A percentile compares a stretch with the other conserved stretches of the same genome.
phyloP scores from a whole-genome alignment of 2,888 invertebrate genomes.

The Philereme vetulata region DNA sequence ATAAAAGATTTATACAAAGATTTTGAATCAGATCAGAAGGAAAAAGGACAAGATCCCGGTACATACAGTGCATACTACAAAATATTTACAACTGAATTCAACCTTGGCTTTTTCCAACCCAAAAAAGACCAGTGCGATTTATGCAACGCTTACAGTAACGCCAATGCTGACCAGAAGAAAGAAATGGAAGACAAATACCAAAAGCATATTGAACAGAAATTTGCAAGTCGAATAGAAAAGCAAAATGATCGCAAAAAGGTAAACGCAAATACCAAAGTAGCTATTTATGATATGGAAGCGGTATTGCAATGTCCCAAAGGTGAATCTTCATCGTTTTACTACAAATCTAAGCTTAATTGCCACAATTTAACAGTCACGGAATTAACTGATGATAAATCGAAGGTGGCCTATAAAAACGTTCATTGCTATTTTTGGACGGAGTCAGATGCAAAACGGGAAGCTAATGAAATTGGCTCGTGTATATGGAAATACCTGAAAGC shows the following conservation, averaged over 20 bases:
- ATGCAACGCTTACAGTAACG: constrained; percentile 12
- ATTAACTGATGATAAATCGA: constrained; percentile 31
- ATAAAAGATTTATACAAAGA: constrained; percentile 44
- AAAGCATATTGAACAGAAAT: constrained; percentile 35
- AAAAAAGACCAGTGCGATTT: too few relatives aligned
- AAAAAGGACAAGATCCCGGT: constrained; percentile 17
- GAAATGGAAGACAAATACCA: constrained; percentile 25
- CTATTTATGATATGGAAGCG: too few relatives aligned
- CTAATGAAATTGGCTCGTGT: constrained; percentile 10
- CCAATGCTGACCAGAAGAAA: constrained; percentile 24
- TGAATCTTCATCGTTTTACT: neutral
- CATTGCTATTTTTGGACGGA: constrained; percentile 48
- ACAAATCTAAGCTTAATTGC: too few relatives aligned
- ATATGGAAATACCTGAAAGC: constrained; percentile 25
- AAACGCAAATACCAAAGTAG: too few relatives aligned
- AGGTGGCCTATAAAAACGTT: constrained; percentile 25
- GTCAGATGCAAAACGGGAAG: constrained; percentile 43
- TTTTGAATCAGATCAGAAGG: constrained; percentile 21
- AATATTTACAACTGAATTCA: too few relatives aligned
- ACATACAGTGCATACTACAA: constrained; percentile 15
- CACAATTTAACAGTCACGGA: constrained; percentile 36
- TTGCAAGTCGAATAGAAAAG: constrained; percentile 32
- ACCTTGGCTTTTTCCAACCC: too few relatives aligned
- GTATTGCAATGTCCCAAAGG: constrained; percentile 7
- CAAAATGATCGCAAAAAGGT: constrained; percentile 19